These are phyloP conservation scores for Polymixis lichenea DNA, from an alignment of 2,888 invertebrate genomes.

Conservation along the genomic window DNA sequence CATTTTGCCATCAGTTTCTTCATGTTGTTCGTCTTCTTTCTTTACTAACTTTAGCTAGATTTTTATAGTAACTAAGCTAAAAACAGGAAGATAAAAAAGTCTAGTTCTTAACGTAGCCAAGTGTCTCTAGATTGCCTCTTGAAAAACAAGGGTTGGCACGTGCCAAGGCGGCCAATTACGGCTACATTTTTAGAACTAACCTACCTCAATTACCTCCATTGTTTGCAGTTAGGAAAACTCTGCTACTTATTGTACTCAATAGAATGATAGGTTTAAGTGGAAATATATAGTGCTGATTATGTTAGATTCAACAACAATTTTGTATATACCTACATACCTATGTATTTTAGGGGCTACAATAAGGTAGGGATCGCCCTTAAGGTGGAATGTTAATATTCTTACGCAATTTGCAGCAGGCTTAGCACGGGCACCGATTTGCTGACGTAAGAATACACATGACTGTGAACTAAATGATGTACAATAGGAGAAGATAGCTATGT, in stretches of 20 bases:
- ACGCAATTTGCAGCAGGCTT: no score
- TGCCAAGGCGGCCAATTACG: conserved; percentile 32
- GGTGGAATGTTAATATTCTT: no score
- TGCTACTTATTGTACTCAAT: not conserved
- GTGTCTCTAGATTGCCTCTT: conserved; percentile 10
- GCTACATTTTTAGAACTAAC: conserved; percentile 29
- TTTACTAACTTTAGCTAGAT: not conserved
- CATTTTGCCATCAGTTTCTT: not conserved
- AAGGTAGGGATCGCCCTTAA: no score
- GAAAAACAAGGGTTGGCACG: conserved; percentile 12
- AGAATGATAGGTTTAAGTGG: not conserved
- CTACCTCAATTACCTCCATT: conserved; percentile 13
- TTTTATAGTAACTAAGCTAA: not conserved
- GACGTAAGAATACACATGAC: no score
- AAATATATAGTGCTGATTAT: not conserved
- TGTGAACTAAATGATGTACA: no score
- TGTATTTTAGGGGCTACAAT: no score
- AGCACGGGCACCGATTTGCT: no score
- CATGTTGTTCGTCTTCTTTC: not conserved
- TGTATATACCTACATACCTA: no score
- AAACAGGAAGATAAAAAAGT: not conserved
- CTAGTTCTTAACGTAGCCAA: conserved; percentile 1
- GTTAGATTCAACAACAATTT: not conserved
- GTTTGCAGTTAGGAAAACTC: not conserved
- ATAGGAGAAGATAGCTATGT: no score